Percentiles rank a stretch among this genome's conserved stretches.
Evolutionary conservation across 2,888 invertebrate species (phyloP).

Genomic region (Noctua janthe): DNA sequence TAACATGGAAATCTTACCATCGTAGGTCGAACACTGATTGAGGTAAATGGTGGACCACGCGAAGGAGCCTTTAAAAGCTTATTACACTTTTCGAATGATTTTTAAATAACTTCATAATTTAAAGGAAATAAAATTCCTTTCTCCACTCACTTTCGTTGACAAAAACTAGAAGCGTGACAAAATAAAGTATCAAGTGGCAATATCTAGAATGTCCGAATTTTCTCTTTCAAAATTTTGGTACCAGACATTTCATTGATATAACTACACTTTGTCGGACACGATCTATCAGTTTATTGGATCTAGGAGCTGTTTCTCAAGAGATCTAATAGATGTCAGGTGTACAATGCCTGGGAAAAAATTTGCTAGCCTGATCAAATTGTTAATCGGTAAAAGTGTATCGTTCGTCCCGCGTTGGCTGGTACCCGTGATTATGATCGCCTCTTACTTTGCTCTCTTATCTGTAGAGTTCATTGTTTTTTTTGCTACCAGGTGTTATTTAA

Average conservation of each 20-base stretch:
- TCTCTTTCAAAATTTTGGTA: constrained; percentile 50
- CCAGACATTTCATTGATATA: constrained; percentile 54
- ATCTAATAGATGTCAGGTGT: constrained; percentile 63
- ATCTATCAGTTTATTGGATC: constrained; percentile 61
- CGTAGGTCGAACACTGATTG: not conserved
- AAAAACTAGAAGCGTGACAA: constrained; percentile 56
- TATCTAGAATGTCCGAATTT: constrained; percentile 48
- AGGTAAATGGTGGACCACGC: constrained; percentile 4
- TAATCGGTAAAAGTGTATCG: constrained; percentile 85
- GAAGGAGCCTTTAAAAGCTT: constrained; percentile 14
- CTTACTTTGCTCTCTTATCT: constrained; percentile 68
- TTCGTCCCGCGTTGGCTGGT: constrained; percentile 64
- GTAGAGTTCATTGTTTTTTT: constrained; percentile 63
- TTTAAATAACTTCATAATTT: constrained; percentile 43
- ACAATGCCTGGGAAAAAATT: constrained; percentile 69
- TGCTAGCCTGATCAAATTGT: constrained; percentile 73
- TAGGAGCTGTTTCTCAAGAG: constrained; percentile 62
- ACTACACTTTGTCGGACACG: constrained; percentile 39
- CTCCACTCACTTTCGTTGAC: constrained; percentile 41
- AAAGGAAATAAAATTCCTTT: constrained; percentile 52
- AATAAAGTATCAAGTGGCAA: constrained; percentile 41
- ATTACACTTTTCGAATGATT: constrained; percentile 27
- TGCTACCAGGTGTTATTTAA: constrained; percentile 47
- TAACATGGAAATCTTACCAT: not conserved
- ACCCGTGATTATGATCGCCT: constrained; percentile 74